Base-by-base conservation (phyloP, 2,888 invertebrate species). In the Caenorhabditis sp. region DNA sequence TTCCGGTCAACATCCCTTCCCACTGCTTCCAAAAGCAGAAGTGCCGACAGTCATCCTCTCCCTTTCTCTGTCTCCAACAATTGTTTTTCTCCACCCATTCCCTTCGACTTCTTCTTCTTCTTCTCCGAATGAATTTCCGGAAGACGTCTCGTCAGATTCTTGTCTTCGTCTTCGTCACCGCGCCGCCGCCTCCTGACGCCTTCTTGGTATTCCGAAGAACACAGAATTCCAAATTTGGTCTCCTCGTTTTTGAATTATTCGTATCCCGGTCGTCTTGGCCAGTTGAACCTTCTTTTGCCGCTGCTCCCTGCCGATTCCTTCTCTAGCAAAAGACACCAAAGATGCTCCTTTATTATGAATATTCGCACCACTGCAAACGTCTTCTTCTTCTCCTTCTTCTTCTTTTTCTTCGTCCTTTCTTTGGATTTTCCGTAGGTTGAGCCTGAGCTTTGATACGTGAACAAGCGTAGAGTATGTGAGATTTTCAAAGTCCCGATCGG, bases 141-240 rank as follows among this genome's bases (percentile, higher is more conserved):
- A 60, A 60, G 18, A 44, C 53, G 35, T 11, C 65, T 35, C 55
- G 15, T 18, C 56, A 32, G 56, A 56, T 67, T 55, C n/a, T n/a
- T n/a, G n/a, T n/a, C n/a, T n/a, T n/a, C n/a, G n/a, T n/a, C n/a
- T n/a, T n/a, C n/a, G n/a, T n/a, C n/a, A n/a, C n/a, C 50, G 61
- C 62, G 9, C n/a, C 62, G 44, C 47, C 47, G 8, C 20, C 13
- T 9, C 28, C 28, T 44, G 32, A 67, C 67, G 67, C 35, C 69
- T 69, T 58, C 58, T 69, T 69, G 60, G 69, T 69, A 69, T 69
- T 69, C 60, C 60, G 69, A 69, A 69, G 69, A 60, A 70, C 50
- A 64, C 55, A 70, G 65, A 70, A 70, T 70, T 70, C 53, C 26
- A 53, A 70, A 70, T 70, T 70, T 40, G 47, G 13, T 44, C n/a